phyloP scores from a whole-genome alignment of 2,888 invertebrate species.

The Sesia apiformis region DNA sequence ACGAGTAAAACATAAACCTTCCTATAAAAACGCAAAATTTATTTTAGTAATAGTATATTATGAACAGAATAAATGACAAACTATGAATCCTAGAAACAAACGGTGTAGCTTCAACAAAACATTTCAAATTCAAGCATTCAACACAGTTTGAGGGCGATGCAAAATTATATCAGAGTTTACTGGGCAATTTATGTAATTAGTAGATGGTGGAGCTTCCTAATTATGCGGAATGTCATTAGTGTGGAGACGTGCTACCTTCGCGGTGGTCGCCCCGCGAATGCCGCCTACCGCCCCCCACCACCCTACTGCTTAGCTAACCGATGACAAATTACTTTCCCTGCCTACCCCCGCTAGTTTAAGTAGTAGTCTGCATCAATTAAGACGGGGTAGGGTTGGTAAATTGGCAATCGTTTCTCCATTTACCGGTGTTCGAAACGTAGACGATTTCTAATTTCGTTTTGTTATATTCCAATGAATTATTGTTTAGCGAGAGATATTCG shows the following conservation, averaged over 20 bases:
- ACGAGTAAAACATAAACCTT: too few relatives aligned
- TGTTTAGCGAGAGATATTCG: constrained; percentile 7
- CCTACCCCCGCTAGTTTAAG: constrained; percentile 54
- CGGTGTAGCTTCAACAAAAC: constrained; percentile 3
- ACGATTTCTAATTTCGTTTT: constrained; percentile 51
- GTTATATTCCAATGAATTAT: constrained; percentile 19
- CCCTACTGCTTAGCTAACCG: constrained; percentile 62
- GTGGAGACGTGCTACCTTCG: constrained; percentile 49
- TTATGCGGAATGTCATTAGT: constrained; percentile 70
- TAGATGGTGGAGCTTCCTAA: constrained; percentile 63
- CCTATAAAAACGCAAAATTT: too few relatives aligned
- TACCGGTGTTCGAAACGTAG: constrained; percentile 53
- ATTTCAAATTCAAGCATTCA: neutral
- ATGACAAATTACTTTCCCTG: constrained; percentile 71
- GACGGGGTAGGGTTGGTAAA: constrained; percentile 64
- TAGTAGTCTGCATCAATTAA: constrained; percentile 69
- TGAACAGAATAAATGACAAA: neutral
- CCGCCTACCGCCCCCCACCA: constrained; percentile 14
- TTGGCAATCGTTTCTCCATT: constrained; percentile 70
- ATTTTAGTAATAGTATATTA: neutral
- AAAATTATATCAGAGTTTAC: constrained; percentile 65
- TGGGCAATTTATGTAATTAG: constrained; percentile 70
- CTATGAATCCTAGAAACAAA: neutral
- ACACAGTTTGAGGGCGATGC: constrained; percentile 18
- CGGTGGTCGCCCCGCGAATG: constrained; percentile 21